phyloP scores from a whole-genome alignment of 2,888 invertebrate genomes.

The Lissocephala sabroskyi region DNA sequence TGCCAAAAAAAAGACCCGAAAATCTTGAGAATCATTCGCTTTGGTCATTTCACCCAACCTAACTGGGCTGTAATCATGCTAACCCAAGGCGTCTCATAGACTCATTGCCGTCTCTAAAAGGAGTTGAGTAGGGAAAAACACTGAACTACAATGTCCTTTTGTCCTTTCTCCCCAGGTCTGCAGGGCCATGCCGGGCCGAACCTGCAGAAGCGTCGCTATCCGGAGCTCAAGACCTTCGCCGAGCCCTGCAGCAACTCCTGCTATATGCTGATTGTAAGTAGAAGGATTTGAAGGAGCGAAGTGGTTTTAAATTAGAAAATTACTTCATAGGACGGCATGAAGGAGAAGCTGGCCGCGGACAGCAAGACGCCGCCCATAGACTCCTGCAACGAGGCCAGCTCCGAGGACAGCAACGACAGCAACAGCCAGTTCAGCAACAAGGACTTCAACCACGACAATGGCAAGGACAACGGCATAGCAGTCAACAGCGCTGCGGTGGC shows the following conservation, averaged over 20 bases:
- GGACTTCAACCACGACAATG: conserved; percentile 67
- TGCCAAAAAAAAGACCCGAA: conserved; percentile 6
- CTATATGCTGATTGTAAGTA: conserved; percentile 85
- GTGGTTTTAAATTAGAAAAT: background rate
- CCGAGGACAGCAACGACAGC: conserved; percentile 94
- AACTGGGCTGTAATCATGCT: conserved; percentile 40
- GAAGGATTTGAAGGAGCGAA: background rate
- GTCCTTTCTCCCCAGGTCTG: conserved; percentile 76
- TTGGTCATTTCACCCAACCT: conserved; percentile 31
- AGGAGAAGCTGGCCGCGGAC: conserved; percentile 82
- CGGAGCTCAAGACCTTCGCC: conserved; percentile 87
- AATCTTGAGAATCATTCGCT: conserved; percentile 48
- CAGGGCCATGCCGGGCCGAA: conserved; percentile 95
- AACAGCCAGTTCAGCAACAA: conserved; percentile 82
- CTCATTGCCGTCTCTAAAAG: conserved; percentile 20
- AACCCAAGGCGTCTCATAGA: conserved; percentile 28
- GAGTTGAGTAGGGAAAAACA: too few species aligned
- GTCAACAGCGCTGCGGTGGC: conserved; percentile 68
- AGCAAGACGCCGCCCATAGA: conserved; percentile 79
- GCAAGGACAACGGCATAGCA: conserved; percentile 66
- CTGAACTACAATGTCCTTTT: too few species aligned
- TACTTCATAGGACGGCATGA: conserved; percentile 81
- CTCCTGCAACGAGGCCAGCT: conserved; percentile 94
- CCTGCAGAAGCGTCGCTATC: conserved; percentile 88
- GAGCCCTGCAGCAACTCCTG: conserved; percentile 91